A percentile compares a stretch with the other conserved stretches of the same genome.
Conservation (phyloP, 2,113 vertebrate species). For the Archilochus colubris region DNA sequence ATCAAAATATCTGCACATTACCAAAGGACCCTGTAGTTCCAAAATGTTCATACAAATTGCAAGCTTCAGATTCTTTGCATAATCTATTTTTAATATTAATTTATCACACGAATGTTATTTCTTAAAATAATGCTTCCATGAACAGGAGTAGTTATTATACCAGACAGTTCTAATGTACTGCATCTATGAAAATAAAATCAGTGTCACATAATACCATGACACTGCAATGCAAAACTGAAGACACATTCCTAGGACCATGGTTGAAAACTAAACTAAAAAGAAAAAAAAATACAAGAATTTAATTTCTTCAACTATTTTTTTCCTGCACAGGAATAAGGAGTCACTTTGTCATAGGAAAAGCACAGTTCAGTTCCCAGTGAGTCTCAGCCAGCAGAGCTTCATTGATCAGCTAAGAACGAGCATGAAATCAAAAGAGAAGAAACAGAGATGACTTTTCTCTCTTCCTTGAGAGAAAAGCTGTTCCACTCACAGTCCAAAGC, state of each 20-base stretch:
- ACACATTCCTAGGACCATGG: background rate
- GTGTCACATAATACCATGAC: background rate
- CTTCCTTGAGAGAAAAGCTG: background rate
- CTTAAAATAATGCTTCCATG: background rate
- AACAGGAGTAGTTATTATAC: background rate
- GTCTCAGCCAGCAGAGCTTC: background rate
- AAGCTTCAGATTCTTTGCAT: background rate
- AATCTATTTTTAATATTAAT: background rate
- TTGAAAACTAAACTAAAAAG: background rate
- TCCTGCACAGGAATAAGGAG: background rate
- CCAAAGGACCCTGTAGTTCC: background rate
- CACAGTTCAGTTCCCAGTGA: background rate
- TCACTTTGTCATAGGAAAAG: background rate
- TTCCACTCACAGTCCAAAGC: background rate
- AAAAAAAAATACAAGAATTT: background rate
- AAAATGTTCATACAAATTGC: background rate
- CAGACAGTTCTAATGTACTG: background rate
- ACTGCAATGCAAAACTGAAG: background rate
- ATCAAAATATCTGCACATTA: background rate
- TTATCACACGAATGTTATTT: background rate
- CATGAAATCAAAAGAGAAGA: background rate
- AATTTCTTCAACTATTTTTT: background rate
- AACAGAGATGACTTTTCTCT: background rate
- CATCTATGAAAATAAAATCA: background rate
- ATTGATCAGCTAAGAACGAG: background rate